Evolutionary conservation across 1,140 invertebrate genomes (phyloP).

Genomic region (Homarus americanus): DNA sequence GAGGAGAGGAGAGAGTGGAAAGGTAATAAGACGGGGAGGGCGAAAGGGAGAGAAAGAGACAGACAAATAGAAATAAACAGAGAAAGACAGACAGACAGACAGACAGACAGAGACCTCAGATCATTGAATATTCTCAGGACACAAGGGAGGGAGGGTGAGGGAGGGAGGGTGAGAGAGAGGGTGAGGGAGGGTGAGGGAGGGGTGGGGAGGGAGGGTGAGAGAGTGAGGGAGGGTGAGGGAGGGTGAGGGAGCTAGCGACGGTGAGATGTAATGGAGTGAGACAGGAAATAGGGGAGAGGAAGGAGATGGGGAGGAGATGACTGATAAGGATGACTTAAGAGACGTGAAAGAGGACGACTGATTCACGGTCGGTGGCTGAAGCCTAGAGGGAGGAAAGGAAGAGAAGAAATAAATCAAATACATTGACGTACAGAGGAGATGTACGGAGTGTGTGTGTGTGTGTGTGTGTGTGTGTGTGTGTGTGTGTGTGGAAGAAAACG

Average conservation of each 20-base stretch:
- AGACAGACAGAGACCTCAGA: too few species aligned
- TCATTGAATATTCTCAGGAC: too few species aligned
- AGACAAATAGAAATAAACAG: too few species aligned
- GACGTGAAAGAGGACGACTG: not conserved
- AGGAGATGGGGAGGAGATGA: not conserved
- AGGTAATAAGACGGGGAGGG: too few species aligned
- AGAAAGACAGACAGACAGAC: too few species aligned
- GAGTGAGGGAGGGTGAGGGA: constrained; percentile 4
- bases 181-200: not conserved
- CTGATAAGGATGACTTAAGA: not conserved
- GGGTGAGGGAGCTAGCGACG: not conserved
- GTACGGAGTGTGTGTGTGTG: too few species aligned
- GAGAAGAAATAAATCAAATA: not conserved
- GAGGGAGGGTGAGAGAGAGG: not conserved
- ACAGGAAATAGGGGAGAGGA: not conserved
- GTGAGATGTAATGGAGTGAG: not conserved
- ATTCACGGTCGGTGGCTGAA: not conserved
- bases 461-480: too few species aligned
- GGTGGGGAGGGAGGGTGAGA: not conserved
- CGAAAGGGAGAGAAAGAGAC: too few species aligned
- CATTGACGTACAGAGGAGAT: not conserved
- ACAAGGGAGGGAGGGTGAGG: too few species aligned
- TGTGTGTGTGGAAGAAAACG: not conserved
- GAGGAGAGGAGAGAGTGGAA: too few species aligned
- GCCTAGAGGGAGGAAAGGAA: not conserved